phyloP scores from a whole-genome alignment of 2,888 invertebrate genomes.

The Sphinx pinastri region DNA sequence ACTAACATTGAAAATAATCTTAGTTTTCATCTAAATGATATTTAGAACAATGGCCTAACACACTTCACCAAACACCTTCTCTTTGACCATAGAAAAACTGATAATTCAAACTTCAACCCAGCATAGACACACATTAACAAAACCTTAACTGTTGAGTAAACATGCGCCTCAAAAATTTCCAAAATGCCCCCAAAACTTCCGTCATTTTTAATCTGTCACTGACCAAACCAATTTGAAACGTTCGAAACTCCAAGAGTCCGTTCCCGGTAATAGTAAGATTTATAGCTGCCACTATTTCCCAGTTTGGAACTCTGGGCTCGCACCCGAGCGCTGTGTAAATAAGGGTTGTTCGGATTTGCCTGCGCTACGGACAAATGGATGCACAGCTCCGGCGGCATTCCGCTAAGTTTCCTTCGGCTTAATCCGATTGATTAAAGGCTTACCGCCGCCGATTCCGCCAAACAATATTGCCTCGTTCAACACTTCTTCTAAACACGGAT shows the following conservation, averaged over 20 bases:
- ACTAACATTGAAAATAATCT: too few species aligned
- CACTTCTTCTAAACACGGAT: slow-evolving; percentile 23
- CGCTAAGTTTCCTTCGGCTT: slow-evolving; percentile 47
- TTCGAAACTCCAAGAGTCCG: slow-evolving; percentile 34
- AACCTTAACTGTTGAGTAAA: too few species aligned
- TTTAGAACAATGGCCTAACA: too few species aligned
- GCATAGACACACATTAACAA: too few species aligned
- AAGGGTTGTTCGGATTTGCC: slow-evolving; percentile 54
- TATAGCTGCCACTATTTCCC: slow-evolving; percentile 44
- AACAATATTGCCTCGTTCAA: slow-evolving; percentile 24
- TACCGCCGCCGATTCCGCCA: slow-evolving; percentile 38
- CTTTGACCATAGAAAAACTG: too few species aligned
- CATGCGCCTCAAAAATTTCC: not conserved
- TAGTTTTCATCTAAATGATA: too few species aligned
- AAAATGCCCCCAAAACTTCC: not conserved
- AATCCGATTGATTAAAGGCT: slow-evolving; percentile 51
- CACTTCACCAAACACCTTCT: too few species aligned
- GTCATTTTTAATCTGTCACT: slow-evolving; percentile 11
- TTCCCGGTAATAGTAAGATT: slow-evolving; percentile 42
- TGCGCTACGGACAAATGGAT: slow-evolving; percentile 54
- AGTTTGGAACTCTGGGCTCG: slow-evolving; percentile 40
- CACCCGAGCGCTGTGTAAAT: slow-evolving; percentile 60
- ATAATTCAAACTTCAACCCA: too few species aligned
- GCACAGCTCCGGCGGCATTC: slow-evolving; percentile 43
- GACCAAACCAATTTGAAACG: slow-evolving; percentile 20